These are phyloP conservation scores for Telmatochromis sp. DNA, from an alignment of 2,113 vertebrate species.

Conservation along the genomic window DNA sequence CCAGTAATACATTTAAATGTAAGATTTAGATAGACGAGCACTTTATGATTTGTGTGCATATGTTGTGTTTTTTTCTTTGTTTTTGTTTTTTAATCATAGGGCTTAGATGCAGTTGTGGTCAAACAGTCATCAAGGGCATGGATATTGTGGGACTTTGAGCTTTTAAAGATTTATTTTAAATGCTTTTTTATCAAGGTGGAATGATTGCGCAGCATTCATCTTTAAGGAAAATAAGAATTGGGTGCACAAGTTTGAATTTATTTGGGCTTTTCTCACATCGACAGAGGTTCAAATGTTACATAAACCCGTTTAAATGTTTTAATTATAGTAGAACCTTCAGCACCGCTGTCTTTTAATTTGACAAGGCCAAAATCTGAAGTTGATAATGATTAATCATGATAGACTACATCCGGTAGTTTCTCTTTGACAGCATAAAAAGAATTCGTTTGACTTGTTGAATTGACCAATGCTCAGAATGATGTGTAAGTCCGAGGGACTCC, in stretches of 20 bases:
- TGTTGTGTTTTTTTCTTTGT: neutral
- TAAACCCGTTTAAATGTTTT: neutral
- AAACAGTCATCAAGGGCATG: neutral
- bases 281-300: neutral
- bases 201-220: neutral
- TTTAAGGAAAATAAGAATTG: neutral
- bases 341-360: neutral
- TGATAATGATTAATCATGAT: too few species aligned
- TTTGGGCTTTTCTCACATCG: neutral
- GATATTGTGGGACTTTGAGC: neutral
- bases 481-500: too few species aligned
- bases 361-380: too few species aligned
- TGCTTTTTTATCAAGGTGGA: neutral
- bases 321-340: neutral
- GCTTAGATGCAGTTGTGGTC: neutral
- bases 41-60: neutral
- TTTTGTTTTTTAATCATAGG: neutral
- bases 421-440: too few species aligned
- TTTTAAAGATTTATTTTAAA: neutral
- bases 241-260: neutral
- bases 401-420: too few species aligned
- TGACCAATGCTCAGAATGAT: too few species aligned
- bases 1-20: neutral
- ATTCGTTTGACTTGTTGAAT: too few species aligned
- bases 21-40: neutral